Evolutionary conservation across 2,113 vertebrate genomes (phyloP), one percentile per base, ranked within the genome.

Genomic region (Galemys pyrenaicus): DNA sequence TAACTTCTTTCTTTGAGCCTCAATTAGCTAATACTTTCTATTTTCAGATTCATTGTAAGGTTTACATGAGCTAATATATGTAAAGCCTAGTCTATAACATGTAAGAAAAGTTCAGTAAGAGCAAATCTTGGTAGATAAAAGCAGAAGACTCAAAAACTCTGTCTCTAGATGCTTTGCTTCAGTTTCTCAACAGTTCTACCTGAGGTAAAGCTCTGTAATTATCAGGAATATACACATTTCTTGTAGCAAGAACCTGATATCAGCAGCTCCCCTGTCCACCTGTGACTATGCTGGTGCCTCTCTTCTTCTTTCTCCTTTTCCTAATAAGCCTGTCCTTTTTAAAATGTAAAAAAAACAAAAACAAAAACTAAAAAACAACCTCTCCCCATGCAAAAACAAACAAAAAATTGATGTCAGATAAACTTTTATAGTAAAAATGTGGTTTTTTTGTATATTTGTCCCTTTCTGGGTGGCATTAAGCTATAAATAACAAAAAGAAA

Each of bases 121-220:
- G 67, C 54, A 16, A 30, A 17, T 74, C 56, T 80, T 74, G 39
- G 26, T 64, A 68, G 60, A 92, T 81, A 89, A 86, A 74, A 77
- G 22, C 39, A 86, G 46, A 44, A 44, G 44, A 68, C 32, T 74
- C 17, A 49, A 37, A 49, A 32, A 49, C 3, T 41, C 1, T 60
- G 17, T 54, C 77, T 80, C 56, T 51, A 5, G 9, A 68, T 81
- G 20, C 30, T 65, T 91, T 58, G 51, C 30, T 82, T 91, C 51
- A 81, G 1, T 83, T 91, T 91, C 28, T 13, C 12, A 58, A 20
- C 56, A 79, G 30, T 71, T 95, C 39, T 77, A 12, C 62, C 54
- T 77, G 32, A 65, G 17, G 58, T 58, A 82, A 94, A 96, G 9
- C n/a, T 91, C 19, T 87, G 6, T 92, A 46, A 22, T 39, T 81